Conservation (phyloP, 2,888 invertebrate species). For the Acleris holmiana region DNA sequence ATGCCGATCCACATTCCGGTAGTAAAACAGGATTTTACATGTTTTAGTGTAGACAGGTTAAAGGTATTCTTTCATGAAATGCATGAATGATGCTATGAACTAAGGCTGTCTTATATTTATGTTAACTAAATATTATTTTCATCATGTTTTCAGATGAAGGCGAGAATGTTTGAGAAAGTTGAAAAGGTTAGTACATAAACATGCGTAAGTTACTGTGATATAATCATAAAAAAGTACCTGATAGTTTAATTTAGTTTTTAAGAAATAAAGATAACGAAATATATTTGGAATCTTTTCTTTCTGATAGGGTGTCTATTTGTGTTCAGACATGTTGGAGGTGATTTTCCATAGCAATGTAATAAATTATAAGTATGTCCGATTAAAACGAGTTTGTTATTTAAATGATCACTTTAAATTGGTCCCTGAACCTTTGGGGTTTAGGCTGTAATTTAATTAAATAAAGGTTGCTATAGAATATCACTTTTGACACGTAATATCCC, state of each 20-base stretch:
- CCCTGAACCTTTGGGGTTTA: too few species aligned
- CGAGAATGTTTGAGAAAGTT: conserved; percentile 98
- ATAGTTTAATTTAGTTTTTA: conserved; percentile 40
- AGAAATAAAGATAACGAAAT: conserved; percentile 63
- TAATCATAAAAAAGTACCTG: conserved; percentile 15
- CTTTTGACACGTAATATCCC: conserved; percentile 77
- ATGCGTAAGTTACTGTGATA: conserved; percentile 50
- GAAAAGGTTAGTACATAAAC: conserved; percentile 93
- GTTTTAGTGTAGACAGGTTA: too few species aligned
- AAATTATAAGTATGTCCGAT: too few species aligned
- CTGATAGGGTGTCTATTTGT: conserved; percentile 71
- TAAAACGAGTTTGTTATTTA: too few species aligned
- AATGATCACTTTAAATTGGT: too few species aligned
- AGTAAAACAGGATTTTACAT: too few species aligned
- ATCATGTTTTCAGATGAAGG: conserved; percentile 92
- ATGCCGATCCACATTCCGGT: too few species aligned
- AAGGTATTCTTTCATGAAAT: too few species aligned
- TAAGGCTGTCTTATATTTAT: not conserved
- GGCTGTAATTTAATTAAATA: conserved; percentile 24
- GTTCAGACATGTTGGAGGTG: conserved; percentile 81
- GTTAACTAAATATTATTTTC: conserved; percentile 34
- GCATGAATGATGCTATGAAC: too few species aligned
- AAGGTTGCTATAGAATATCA: conserved; percentile 63
- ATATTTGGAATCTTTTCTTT: conserved; percentile 70
- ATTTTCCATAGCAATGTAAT: conserved; percentile 59